Evolutionary conservation across 2,113 vertebrate species (phyloP).

Genomic region (Poeciliopsis prolifica): DNA sequence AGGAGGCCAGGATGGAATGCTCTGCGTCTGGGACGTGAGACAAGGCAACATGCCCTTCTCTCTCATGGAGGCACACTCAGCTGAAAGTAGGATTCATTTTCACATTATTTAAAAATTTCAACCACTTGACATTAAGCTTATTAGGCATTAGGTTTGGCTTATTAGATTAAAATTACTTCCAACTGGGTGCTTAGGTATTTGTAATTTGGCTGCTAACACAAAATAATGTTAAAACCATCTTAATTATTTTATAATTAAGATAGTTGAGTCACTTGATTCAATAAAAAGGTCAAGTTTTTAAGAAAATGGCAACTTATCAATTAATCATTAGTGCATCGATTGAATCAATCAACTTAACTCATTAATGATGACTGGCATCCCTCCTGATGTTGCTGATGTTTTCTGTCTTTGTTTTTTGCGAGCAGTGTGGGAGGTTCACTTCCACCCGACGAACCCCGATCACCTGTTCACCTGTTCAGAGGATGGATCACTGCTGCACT

Average conservation of each 20-base stretch:
- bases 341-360: no score
- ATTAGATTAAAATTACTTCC: no score
- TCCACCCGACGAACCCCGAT: constrained; percentile 95
- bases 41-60: constrained; percentile 90
- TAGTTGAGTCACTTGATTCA: no score
- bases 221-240: no score
- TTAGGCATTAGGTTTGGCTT: no score
- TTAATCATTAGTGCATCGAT: no score
- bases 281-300: no score
- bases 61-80: constrained; percentile 93
- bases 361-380: no score
- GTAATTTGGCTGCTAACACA: no score
- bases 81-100: constrained; percentile 87
- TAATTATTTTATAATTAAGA: no score
- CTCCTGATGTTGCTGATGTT: background rate
- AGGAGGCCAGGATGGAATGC: constrained; percentile 95
- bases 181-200: no score
- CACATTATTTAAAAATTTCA: background rate
- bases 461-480: constrained; percentile 97
- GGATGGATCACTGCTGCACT: constrained; percentile 95
- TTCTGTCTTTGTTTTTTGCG: constrained; percentile 20
- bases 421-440: constrained; percentile 97
- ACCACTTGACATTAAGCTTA: background rate
- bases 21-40: constrained; percentile 96
- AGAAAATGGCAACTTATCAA: no score